Base-by-base conservation (phyloP, 1,140 invertebrate species). In the Bacillus rossius region DNA sequence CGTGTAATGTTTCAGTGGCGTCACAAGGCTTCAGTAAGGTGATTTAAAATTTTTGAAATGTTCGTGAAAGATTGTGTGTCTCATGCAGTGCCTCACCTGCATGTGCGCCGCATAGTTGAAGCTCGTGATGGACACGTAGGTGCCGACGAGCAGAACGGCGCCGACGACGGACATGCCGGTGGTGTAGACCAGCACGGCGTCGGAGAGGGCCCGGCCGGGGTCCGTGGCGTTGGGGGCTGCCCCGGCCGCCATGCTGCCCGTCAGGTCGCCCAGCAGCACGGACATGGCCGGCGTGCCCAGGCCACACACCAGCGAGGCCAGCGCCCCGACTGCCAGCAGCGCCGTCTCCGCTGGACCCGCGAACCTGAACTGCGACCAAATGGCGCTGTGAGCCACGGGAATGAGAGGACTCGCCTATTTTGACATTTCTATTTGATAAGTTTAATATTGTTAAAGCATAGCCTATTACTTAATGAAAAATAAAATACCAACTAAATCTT, bases 211-310 rank as follows among this genome's bases (percentile, higher is more conserved):
- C 52, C 48, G 2, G 20, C 38, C 14, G 5, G 20, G 3, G 37
- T 26, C 55, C 22, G 34, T 14, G 23, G 1, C 3, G 16, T 14
- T n/a, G 25, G 49, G 49, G 16, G n/a, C 8, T 16, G 23, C 17
- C n/a, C 7, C 19, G 4, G n/a, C n/a, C 8, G 42, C 47, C 0
- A 58, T 8, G 16, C 20, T 34, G 10, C 37, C 49, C 0, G 85
- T 79, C 48, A 89, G 73, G 52, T 79, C 74, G 2, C 86, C 84
- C 66, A 88, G 86, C 16, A 89, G 74, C 7, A 86, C 70, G 42
- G 84, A 84, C 65, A 88, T 84, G 4, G 84, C 62, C 0, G 87
- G 86, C 29, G 84, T 80, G 22, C 80, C 78, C 10, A 78, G 68
- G 7, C 85, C 86, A 14, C 83, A 81, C 37, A 77, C 69, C 1